A percentile compares a stretch with the other conserved stretches of the same genome.
phyloP scores from a whole-genome alignment of 2,113 vertebrate genomes.

The Pimephales promelas region DNA sequence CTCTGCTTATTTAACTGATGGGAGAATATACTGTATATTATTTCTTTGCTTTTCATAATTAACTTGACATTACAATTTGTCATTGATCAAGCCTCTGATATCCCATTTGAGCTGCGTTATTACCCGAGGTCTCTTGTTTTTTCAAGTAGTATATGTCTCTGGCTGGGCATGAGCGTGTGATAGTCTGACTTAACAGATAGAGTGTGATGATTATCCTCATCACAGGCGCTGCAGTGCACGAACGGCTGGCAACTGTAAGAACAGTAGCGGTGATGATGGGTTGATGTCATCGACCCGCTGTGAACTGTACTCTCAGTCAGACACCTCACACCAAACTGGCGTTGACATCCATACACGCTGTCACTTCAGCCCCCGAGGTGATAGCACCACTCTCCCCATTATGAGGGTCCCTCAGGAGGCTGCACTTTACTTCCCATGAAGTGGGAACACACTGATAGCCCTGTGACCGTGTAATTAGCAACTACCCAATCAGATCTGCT shows the following conservation, averaged over 20 bases:
- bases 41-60: too few species aligned
- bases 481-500: constrained; percentile 43
- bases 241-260: constrained; percentile 9
- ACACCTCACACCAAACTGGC: constrained; percentile 56
- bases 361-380: constrained; percentile 55
- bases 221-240: constrained; percentile 27
- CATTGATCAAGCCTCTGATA: not conserved
- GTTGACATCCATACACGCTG: constrained; percentile 54
- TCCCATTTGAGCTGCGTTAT: constrained; percentile 8
- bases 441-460: constrained; percentile 61
- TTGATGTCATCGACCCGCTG: constrained; percentile 39
- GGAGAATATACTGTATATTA: too few species aligned
- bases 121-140: constrained; percentile 28
- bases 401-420: constrained; percentile 58
- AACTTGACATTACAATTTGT: not conserved
- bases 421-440: constrained; percentile 45
- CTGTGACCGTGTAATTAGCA: constrained; percentile 70
- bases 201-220: constrained; percentile 55
- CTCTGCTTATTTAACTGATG: too few species aligned
- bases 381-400: constrained; percentile 43
- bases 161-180: constrained; percentile 43
- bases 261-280: constrained; percentile 49
- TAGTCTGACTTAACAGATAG: constrained; percentile 49
- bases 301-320: constrained; percentile 55
- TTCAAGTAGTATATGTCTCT: constrained; percentile 41